phyloP scores from a whole-genome alignment of 2,888 invertebrate species.

The Diarsia rubi region DNA sequence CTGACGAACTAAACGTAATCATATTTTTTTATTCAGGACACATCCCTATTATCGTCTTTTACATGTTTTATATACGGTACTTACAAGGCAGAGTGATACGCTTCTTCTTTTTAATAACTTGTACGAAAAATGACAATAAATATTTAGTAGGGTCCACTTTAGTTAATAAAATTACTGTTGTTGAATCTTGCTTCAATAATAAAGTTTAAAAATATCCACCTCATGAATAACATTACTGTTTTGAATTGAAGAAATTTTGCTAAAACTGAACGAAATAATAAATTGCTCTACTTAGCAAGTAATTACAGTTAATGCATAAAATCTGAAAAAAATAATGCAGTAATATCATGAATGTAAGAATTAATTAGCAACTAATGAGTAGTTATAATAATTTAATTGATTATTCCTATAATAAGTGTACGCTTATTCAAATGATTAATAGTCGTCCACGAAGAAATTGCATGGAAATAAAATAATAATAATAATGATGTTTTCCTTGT shows the following conservation, averaged over 20 bases:
- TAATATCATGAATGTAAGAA: background rate
- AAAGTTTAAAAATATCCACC: background rate
- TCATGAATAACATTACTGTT: background rate
- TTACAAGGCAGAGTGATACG: background rate
- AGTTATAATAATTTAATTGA: background rate
- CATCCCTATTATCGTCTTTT: too few species aligned
- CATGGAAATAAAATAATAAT: background rate
- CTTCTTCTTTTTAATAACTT: background rate
- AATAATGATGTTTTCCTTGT: constrained; percentile 6
- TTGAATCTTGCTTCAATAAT: background rate
- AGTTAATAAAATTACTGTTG: background rate
- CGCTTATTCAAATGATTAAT: background rate
- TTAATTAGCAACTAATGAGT: background rate
- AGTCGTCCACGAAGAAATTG: background rate
- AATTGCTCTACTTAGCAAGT: background rate
- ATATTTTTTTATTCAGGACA: too few species aligned
- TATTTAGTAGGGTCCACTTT: background rate
- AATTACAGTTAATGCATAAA: background rate
- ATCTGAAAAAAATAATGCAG: background rate
- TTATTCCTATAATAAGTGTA: background rate
- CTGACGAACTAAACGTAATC: too few species aligned
- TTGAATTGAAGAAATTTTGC: background rate
- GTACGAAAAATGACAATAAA: background rate
- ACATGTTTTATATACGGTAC: too few species aligned
- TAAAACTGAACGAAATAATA: background rate